Base-by-base conservation (phyloP, 2,797 vertebrate species). In the Labeo calbasu region DNA sequence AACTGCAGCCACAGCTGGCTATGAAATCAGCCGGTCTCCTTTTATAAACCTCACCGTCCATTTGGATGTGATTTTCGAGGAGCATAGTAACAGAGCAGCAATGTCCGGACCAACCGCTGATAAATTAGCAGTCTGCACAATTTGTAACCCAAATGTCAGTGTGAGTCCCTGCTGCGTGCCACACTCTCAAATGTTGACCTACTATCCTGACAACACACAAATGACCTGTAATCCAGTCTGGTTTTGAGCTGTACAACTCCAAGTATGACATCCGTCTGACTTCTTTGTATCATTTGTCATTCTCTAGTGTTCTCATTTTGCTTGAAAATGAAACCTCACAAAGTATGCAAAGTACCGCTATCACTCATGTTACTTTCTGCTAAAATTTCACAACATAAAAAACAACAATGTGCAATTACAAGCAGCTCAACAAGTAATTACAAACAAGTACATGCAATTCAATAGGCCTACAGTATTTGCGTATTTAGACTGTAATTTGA, bases 31-130 rank as follows among this genome's bases (percentile, higher is more conserved):
- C 28, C 9, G 25, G 72, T 68, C 63, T 77, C 23, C 51, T 77
- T 77, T 83, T 70, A 77, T 83, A 69, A 77, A 77, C 48, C 36
- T 46, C 12, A 23, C 73, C 19, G 2, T 61, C 65, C 73, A 70
- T 70, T 83, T 77, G 51, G 40, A 59, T 32, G 19, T n/a, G 73
- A 59, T 70, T 77, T 77, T 83, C 65, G 77, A 70, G 77, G 82
- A 55, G 32, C 36, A 40, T 53, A 48, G 63, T 48, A 77, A 77
- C 73, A 59, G 40, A 83, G 23, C 32, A 23, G 51, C 48, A 46
- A 77, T 59, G 53, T 68, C 50, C 8, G 12, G 72, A 68, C 23
- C 40, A 77, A 77, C 63, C 4, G 3, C 73, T 83, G 63, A 59
- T 83, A 77, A 77, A 83, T 83, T 57, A 57, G 72, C 46, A 57